phyloP scores from a whole-genome alignment of 2,797 vertebrate genomes.

The Eurystomus glaucurus region DNA sequence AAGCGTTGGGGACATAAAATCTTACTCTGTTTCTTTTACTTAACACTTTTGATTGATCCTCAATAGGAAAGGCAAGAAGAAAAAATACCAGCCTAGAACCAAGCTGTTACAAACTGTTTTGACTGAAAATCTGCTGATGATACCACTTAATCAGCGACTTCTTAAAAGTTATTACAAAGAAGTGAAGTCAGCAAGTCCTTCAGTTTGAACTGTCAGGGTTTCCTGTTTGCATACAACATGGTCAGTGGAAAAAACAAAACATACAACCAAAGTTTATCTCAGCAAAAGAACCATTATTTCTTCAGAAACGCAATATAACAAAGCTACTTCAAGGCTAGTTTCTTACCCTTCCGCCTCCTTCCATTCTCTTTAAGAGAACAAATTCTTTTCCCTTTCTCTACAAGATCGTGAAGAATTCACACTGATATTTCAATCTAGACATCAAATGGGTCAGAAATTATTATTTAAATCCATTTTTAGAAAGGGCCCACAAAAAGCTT shows the following conservation, averaged over 20 bases:
- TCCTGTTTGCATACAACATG: conserved; percentile 48
- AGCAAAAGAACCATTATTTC: not conserved
- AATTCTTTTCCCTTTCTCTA: not conserved
- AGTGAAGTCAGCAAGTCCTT: conserved; percentile 53
- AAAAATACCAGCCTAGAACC: not conserved
- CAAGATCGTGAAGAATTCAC: not conserved
- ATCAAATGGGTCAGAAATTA: not conserved
- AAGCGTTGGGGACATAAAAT: not conserved
- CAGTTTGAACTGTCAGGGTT: conserved; percentile 41
- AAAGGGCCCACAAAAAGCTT: not conserved
- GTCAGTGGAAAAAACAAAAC: not conserved
- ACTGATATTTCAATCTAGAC: not conserved
- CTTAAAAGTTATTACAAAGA: conserved; percentile 15
- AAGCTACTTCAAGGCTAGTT: not conserved
- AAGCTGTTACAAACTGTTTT: not conserved
- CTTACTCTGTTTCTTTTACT: not conserved
- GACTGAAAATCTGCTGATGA: conserved; percentile 35
- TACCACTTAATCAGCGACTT: not conserved
- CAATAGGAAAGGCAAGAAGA: not conserved
- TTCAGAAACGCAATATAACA: conserved; percentile 2
- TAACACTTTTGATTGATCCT: not conserved
- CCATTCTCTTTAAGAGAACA: not conserved
- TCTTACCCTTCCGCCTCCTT: not conserved
- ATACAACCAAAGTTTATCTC: not conserved
- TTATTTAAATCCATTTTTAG: not conserved